Percentiles rank a stretch among this genome's conserved stretches.
phyloP scores from a whole-genome alignment of 2,888 invertebrate genomes.

The Chrysina gloriosa region DNA sequence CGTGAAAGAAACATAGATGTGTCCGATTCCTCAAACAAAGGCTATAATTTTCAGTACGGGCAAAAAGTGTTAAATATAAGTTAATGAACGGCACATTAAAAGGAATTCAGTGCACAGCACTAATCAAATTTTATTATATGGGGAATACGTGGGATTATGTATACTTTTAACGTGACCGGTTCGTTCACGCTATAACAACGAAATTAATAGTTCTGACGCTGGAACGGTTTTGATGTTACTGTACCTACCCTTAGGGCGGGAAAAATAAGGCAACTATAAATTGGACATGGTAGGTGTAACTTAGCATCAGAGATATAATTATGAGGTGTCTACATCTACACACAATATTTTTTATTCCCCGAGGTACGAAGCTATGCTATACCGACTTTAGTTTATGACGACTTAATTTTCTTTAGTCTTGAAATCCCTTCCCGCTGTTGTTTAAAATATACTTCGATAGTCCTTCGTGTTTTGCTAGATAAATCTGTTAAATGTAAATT shows the following conservation, averaged over 20 bases:
- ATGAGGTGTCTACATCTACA: constrained; percentile 47
- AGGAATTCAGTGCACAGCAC: constrained; percentile 5
- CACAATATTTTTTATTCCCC: constrained; percentile 39
- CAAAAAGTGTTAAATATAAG: constrained; percentile 25
- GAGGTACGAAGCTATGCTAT: constrained; percentile 9
- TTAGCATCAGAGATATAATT: constrained; percentile 48
- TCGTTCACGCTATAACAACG: constrained; percentile 39
- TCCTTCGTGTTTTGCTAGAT: no score
- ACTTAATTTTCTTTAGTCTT: constrained; percentile 25
- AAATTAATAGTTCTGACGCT: constrained; percentile 38
- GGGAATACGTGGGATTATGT: constrained; percentile 19
- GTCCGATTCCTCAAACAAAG: constrained; percentile 7
- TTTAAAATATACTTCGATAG: no score
- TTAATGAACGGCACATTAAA: constrained; percentile 11
- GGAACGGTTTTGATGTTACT: constrained; percentile 30
- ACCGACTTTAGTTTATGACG: constrained; percentile 31
- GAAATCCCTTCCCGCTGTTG: background rate
- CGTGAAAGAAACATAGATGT: background rate
- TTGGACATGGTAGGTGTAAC: constrained; percentile 47
- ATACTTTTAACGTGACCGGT: constrained; percentile 24
- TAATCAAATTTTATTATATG: constrained; percentile 30
- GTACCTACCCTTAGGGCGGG: constrained; percentile 35
- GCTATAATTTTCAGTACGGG: constrained; percentile 12
- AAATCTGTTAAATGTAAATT: no score
- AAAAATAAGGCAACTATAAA: constrained; percentile 40